Evolutionary conservation across 2,888 invertebrate genomes (phyloP).

Genomic region (Dendrolimus pini): DNA sequence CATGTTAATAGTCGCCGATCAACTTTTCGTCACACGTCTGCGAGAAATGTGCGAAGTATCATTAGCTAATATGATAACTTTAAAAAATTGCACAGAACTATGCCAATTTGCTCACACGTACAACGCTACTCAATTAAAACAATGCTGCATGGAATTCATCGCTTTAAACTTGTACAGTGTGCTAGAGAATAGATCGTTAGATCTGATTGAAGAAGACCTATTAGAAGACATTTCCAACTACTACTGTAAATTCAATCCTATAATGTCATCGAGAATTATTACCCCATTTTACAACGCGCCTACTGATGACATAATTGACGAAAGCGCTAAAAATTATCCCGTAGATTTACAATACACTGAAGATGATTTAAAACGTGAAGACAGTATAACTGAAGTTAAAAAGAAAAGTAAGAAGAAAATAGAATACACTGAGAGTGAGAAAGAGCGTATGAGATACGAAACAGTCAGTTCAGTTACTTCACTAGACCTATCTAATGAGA

Average conservation of each 20-base stretch:
- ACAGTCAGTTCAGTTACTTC: constrained; percentile 60
- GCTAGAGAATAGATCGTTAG: constrained; percentile 81
- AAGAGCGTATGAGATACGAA: constrained; percentile 56
- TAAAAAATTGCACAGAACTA: constrained; percentile 86
- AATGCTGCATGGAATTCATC: constrained; percentile 86
- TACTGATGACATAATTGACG: constrained; percentile 72
- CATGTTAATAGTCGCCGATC: constrained; percentile 87
- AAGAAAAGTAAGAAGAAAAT: constrained; percentile 67
- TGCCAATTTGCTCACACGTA: constrained; percentile 85
- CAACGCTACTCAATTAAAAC: constrained; percentile 84
- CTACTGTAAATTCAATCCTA: constrained; percentile 79
- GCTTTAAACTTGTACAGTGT: constrained; percentile 84
- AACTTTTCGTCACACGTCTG: constrained; percentile 83
- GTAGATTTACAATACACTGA: constrained; percentile 65
- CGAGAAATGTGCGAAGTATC: constrained; percentile 84
- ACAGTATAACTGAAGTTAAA: constrained; percentile 43
- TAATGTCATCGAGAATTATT: constrained; percentile 79
- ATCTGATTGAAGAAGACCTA: constrained; percentile 77
- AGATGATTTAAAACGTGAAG: constrained; percentile 69
- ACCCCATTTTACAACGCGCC: constrained; percentile 81
- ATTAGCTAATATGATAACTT: constrained; percentile 79
- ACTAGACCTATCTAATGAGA: constrained; percentile 53
- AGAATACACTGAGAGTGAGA: constrained; percentile 64
- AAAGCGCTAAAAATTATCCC: constrained; percentile 50
- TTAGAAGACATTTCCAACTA: constrained; percentile 80